Evolutionary conservation across 2,797 vertebrate species (phyloP), one percentile per base, ranked within the genome.

Genomic region (Parotocinclus haroldoi): DNA sequence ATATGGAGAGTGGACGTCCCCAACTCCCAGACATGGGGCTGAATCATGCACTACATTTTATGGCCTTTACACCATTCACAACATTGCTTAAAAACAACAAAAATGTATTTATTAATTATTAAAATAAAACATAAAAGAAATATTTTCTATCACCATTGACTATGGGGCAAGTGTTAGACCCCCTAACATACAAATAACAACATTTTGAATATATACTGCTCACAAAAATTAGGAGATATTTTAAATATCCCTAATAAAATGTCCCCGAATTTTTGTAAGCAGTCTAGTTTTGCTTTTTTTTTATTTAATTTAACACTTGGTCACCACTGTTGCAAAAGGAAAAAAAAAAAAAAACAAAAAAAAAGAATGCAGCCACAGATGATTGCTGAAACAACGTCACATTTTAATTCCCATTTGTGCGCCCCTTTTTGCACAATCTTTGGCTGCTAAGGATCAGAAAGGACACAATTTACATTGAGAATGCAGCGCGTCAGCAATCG

Each of bases 41-140:
- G 87, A 89, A 85, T 92, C 93, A 95, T 95, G 94, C 94, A 94
- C 87, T 91, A 91, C 85, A 90, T 71, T 79, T 88, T 88, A 84
- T 77, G 80, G 80, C 85, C 87, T 89, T 88, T 83, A 82, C 81
- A 86, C 88, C 82, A 86, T 87, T 89, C 91, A 92, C 84, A 83
- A 90, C 89, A 82, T 80, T 84, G 81, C 79, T 69, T 80, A 44
- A 44, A 44, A 44, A 1, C 1, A 46, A 46, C 12, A 11, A 46
- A 12, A 12, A 6, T 50, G n/a, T 50, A 9, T 50, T 87, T 79
- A 82, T 81, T 88, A 81, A 85, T 84, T 90, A 80, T 80, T 85
- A 92, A 91, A 91, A 92, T 86, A 87, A 89, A 91, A 89, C 85
- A 84, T 85, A 85, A 81, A 86, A 87, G 89, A 87, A 89, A 89